phyloP scores from a whole-genome alignment of 2,888 invertebrate genomes.

The Apodemia mormo region DNA sequence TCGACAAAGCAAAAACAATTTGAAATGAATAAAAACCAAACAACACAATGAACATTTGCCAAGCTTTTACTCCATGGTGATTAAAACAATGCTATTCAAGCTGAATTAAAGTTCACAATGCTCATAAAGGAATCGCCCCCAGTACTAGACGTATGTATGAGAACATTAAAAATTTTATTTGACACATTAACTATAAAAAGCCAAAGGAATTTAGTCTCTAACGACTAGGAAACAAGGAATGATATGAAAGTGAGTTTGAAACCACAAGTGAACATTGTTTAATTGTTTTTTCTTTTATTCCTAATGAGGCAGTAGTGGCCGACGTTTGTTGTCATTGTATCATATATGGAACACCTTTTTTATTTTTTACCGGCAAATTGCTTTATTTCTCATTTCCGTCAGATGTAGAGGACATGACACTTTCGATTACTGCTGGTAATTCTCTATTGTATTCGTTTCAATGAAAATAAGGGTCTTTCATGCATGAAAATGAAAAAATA shows the following conservation, averaged over 20 bases:
- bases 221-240: conserved; percentile 38
- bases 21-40: conserved; percentile 17
- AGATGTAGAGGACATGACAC: not conserved
- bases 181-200: conserved; percentile 27
- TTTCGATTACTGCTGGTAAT: conserved; percentile 16
- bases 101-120: conserved; percentile 72
- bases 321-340: conserved; percentile 67
- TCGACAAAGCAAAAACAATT: conserved; percentile 19
- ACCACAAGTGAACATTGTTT: conserved; percentile 50
- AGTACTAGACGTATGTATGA: conserved; percentile 64
- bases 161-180: conserved; percentile 43
- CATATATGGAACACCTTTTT: conserved; percentile 55
- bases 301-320: conserved; percentile 77
- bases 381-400: conserved; percentile 49
- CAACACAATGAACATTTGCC: conserved; percentile 35
- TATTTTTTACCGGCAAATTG: conserved; percentile 56
- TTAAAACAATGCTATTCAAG: conserved; percentile 69
- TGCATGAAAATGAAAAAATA: too few species aligned
- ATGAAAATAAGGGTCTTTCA: not conserved
- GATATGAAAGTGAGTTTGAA: conserved; percentile 38
- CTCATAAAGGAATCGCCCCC: conserved; percentile 70
- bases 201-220: conserved; percentile 45
- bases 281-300: conserved; percentile 72
- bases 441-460: conserved; percentile 18
- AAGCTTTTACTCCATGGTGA: conserved; percentile 47